phyloP scores from a whole-genome alignment of 2,888 invertebrate species.

The Caenorhabditis imperialis region DNA sequence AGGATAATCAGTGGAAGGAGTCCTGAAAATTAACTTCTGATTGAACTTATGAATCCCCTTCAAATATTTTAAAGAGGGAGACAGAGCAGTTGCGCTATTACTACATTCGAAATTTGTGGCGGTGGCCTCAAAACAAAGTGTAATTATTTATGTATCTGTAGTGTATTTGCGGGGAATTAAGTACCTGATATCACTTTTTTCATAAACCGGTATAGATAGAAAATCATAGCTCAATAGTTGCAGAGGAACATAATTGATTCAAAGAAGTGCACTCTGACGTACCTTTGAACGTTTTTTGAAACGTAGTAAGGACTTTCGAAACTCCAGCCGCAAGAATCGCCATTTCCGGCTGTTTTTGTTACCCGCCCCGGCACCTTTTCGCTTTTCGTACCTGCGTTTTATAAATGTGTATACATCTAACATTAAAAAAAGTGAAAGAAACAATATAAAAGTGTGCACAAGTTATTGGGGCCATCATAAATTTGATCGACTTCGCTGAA shows the following conservation, averaged over 20 bases:
- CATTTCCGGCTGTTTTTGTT: slow-evolving; percentile 54
- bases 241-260: neutral
- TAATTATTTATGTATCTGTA: slow-evolving; percentile 17
- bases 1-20: slow-evolving; percentile 65
- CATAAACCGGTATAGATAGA: neutral
- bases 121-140: slow-evolving; percentile 29
- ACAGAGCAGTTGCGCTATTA: slow-evolving; percentile 40
- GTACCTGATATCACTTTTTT: slow-evolving; percentile 6
- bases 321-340: slow-evolving; percentile 53
- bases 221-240: neutral
- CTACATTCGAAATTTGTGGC: slow-evolving; percentile 25
- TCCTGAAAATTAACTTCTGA: slow-evolving; percentile 56
- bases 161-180: neutral
- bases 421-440: slow-evolving; percentile 4
- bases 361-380: slow-evolving; percentile 12
- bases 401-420: slow-evolving; percentile 1
- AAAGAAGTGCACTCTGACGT: slow-evolving; percentile 5
- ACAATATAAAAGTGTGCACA: neutral
- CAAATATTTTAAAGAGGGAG: slow-evolving; percentile 1
- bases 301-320: slow-evolving; percentile 42
- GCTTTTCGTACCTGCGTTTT: slow-evolving; percentile 5
- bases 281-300: slow-evolving; percentile 58
- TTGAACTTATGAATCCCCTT: no score
- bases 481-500: slow-evolving; percentile 19
- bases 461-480: slow-evolving; percentile 51